Evolutionary conservation across 2,113 vertebrate genomes (phyloP), one percentile per base, ranked within the genome.

Genomic region (Naja naja): DNA sequence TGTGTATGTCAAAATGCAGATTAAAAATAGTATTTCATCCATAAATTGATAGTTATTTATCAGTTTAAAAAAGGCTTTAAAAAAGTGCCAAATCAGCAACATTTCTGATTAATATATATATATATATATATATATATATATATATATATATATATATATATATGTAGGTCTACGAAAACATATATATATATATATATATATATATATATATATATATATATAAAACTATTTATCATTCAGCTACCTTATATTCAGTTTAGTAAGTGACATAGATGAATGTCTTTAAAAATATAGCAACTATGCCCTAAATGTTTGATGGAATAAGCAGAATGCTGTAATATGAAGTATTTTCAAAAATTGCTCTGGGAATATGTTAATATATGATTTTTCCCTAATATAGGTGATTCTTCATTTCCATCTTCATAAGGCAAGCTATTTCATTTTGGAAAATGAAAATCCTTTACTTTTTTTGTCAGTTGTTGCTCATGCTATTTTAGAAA

Each of bases 261-360:
- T 58, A 52, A 39, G n/a, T 87, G 54, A 30, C 91, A 91, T 87
- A 88, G 85, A 88, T 53, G 52, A 64, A 92, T 92, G 30, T 53
- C 22, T 88, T 30, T 34, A 43, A 88, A 69, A 49, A 54, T 88
- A 88, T 11, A 88, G 58, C n/a, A 53, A 30, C 6, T n/a, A 27
- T 58, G 39, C 14, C 43, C 56, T 69, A 88, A 92, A 69, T 45
- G 88, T 88, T 69, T 92, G 86, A 92, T 92, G 88, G 81, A 56
- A 90, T 89, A 93, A 96, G 92, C 87, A 94, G 93, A 95, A 92
- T 96, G 93, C 52, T 39, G 92, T 87, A 92, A 93, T 92, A 93
- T 91, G 23, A 95, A 95, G 58, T 85, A 64, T 86, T 87, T 91
- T 34, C 56, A 74, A 54, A 39, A 95, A 93, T 54, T 91, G 69